These are phyloP conservation scores for Danio albolineatus DNA, from an alignment of 2,797 vertebrate species.

Conservation along the genomic window DNA sequence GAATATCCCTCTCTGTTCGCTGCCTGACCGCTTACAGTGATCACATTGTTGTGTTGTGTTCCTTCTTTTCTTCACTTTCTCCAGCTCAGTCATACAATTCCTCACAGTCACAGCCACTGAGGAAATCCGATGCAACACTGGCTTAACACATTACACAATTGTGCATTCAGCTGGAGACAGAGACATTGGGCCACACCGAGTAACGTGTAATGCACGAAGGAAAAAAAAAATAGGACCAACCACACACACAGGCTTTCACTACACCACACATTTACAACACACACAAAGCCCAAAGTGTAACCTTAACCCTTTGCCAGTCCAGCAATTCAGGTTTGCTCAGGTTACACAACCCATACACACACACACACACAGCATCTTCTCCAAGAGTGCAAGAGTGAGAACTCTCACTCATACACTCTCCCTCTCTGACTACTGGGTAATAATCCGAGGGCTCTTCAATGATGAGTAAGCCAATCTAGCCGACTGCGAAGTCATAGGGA, in stretches of 20 bases:
- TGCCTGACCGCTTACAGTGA: constrained; percentile 36
- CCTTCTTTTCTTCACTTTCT: constrained; percentile 2
- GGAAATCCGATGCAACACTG: constrained; percentile 60
- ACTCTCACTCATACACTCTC: constrained; percentile 27
- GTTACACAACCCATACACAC: constrained; percentile 43
- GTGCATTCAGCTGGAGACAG: constrained; percentile 54
- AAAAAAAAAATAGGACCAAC: background rate
- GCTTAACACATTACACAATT: constrained; percentile 67
- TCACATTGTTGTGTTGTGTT: constrained; percentile 22
- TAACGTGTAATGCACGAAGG: background rate
- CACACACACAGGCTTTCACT: constrained; percentile 9
- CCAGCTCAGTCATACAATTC: constrained; percentile 16
- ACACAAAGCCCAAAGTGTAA: constrained; percentile 12
- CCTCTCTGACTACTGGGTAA: constrained; percentile 18
- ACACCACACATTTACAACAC: background rate
- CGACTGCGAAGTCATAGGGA: constrained; percentile 23
- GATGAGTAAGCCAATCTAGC: constrained; percentile 39
- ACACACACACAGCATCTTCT: background rate
- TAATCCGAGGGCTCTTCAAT: constrained; percentile 14
- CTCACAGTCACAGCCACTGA: constrained; percentile 44
- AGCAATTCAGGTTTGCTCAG: constrained; percentile 40
- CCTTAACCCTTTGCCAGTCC: constrained; percentile 26
- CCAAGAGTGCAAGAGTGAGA: constrained; percentile 14
- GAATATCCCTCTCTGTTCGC: background rate
- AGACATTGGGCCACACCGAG: constrained; percentile 42